Evolutionary conservation across 2,113 vertebrate species (phyloP), one percentile per base, ranked within the genome.

Genomic region (Gasterosteus aculeatus): DNA sequence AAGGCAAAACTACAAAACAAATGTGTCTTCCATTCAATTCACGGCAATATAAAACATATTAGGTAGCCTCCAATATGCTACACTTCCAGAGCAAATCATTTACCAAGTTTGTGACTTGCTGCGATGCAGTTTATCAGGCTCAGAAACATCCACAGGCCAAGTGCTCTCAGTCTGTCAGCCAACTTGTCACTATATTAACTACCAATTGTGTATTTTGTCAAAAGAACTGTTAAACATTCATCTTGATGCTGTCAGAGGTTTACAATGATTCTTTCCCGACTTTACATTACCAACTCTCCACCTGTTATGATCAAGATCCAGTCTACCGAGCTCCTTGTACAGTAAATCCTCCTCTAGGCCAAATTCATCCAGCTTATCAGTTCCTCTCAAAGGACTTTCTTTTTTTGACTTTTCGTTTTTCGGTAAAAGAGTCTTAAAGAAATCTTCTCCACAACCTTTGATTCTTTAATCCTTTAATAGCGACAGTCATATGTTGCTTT

Each of bases 121-220:
- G 0, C 5, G 11, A 19, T 26, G 44, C 44, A 33, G 41, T 22
- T 39, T 29, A 42, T 3, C 6, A 31, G 31, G 38, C 38, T 38
- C 42, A 59, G 41, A 53, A 47, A 70, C 63, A 69, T 63, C 12
- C 35, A 72, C 70, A 33, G 60, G 61, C 77, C 41, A 77, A 74
- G 22, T 18, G 31, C 49, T 70, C 63, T 39, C 60, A 70, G 33
- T 57, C 69, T 73, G 14, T 42, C 69, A 77, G 68, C 39, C 68
- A 56, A 46, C 15, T 19, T 63, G 58, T 49, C 29, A 12, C 19
- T 42, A 29, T 54, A 67, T 76, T 62, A 5, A 60, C 12, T 47
- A 29, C 11, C 5, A 38, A 69, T 72, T 19, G 11, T 33, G 58
- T 66, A 70, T 63, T 49, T 19, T 49, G 47, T 70, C 49, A 42